Evolutionary conservation across 2,113 vertebrate species (phyloP), one percentile per base, ranked within the genome.

Genomic region (Cnemophilus loriae): DNA sequence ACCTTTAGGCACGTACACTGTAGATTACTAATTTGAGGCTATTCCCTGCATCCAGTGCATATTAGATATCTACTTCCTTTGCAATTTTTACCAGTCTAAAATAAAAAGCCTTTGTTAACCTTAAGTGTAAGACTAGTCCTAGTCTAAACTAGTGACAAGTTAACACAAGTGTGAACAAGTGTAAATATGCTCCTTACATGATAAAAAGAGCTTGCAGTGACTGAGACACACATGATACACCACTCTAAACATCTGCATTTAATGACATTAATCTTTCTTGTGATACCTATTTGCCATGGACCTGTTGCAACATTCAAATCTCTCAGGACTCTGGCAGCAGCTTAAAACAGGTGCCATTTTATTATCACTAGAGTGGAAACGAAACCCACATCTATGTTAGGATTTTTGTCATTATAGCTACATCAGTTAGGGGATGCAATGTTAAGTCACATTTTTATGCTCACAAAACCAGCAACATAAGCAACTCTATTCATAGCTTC

Each of bases 1-100:
- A 55, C 14, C 11, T 63, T 63, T 39, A 35, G 12, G 4, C 4
- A 13, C 0, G 1, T 70, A 19, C 6, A 21, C 2, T 33, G 19
- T 21, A 46, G 16, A 41, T 75, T 16, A 61, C 5, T 64, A 50
- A 56, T 56, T 12, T 76, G 35, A 79, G 32, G 11, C 22, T 90
- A 47, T 2, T 2, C 1, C 75, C 33, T 82, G 37, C 24, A 28
- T 69, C 11, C 61, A 65, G 22, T 32, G 4, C 23, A 10, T 57
- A 41, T 88, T 67, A 82, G 10, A 19, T 32, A 37, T 19, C 18
- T 32, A 33, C 35, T 73, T 68, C 44, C 39, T 6, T 44, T 18
- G 9, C 50, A 9, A 19, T 61, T 84, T 83, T 82, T 93, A 42
- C 11, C 17, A 56, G 16, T 74, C 24, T 60, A 42, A 39, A 55